Conservation (phyloP, 2,113 vertebrate species). For the Phaethon lepturus region DNA sequence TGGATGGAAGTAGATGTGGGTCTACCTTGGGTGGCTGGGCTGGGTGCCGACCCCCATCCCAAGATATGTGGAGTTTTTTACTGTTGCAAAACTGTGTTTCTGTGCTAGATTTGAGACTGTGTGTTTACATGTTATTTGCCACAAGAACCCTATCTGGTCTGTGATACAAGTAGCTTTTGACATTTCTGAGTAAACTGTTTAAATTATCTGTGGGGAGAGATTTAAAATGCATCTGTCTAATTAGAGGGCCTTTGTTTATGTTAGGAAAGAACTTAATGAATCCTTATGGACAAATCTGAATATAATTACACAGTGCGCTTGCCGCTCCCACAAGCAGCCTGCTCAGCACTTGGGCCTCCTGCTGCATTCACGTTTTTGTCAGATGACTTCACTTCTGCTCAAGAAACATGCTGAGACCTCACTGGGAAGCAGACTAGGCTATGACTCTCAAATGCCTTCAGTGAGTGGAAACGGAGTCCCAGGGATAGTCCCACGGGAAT, state of each 20-base stretch:
- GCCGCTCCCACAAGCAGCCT: not conserved
- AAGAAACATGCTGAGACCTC: not conserved
- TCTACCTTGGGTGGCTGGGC: not conserved
- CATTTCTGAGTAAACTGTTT: constrained; percentile 69
- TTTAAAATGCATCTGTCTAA: constrained; percentile 49
- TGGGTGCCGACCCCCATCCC: not conserved
- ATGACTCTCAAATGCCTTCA: not conserved
- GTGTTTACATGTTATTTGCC: constrained; percentile 30
- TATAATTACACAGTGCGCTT: constrained; percentile 16
- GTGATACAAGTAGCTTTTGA: constrained; percentile 47
- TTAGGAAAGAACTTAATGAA: constrained; percentile 25
- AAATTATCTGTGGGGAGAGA: constrained; percentile 36
- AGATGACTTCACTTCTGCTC: not conserved
- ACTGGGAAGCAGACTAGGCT: not conserved
- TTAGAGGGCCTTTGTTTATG: constrained; percentile 53
- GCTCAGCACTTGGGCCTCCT: not conserved
- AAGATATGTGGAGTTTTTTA: not conserved
- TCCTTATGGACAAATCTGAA: not conserved
- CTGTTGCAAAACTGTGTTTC: not conserved
- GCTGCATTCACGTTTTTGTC: not conserved
- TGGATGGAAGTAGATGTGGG: not conserved
- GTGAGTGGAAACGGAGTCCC: not conserved
- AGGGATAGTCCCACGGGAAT: not conserved
- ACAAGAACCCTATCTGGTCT: constrained; percentile 1
- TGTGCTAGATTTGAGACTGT: not conserved